phyloP scores from a whole-genome alignment of 2,797 vertebrate species.

The Acanthurus leucopareius region DNA sequence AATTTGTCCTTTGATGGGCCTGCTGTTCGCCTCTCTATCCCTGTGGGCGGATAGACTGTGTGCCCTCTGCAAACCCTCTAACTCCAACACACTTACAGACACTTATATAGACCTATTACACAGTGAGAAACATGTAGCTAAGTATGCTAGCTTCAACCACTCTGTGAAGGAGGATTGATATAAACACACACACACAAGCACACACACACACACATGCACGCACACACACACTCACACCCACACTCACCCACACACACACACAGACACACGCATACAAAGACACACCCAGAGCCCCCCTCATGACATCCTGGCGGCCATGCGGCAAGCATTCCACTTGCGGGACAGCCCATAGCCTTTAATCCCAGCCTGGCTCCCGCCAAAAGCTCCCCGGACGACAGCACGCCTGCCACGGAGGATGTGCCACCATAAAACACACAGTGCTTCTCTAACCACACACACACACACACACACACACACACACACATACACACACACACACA shows the following conservation, averaged over 20 bases:
- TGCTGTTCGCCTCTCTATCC: conserved; percentile 70
- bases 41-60: conserved; percentile 51
- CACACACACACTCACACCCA: too few species aligned
- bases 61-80: conserved; percentile 58
- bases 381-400: conserved; percentile 84
- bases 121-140: conserved; percentile 51
- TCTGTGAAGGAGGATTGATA: conserved; percentile 34
- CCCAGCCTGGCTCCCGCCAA: conserved; percentile 87
- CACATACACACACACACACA: conserved; percentile 28
- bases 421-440: conserved; percentile 76
- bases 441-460: conserved; percentile 51
- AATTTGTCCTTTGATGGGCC: conserved; percentile 83
- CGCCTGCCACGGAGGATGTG: conserved; percentile 81
- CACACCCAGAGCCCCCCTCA: conserved; percentile 42
- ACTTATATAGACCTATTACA: conserved; percentile 28
- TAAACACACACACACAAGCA: conserved; percentile 25
- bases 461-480: conserved; percentile 37
- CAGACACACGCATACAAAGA: conserved; percentile 21
- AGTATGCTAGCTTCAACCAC: conserved; percentile 36
- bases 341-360: conserved; percentile 89
- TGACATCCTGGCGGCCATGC: conserved; percentile 79
- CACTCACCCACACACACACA: too few species aligned
- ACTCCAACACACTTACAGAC: conserved; percentile 42
- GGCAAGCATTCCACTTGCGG: conserved; percentile 88
- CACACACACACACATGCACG: conserved; percentile 14